phyloP scores from a whole-genome alignment of 2,888 invertebrate species.

The Spodoptera littoralis region DNA sequence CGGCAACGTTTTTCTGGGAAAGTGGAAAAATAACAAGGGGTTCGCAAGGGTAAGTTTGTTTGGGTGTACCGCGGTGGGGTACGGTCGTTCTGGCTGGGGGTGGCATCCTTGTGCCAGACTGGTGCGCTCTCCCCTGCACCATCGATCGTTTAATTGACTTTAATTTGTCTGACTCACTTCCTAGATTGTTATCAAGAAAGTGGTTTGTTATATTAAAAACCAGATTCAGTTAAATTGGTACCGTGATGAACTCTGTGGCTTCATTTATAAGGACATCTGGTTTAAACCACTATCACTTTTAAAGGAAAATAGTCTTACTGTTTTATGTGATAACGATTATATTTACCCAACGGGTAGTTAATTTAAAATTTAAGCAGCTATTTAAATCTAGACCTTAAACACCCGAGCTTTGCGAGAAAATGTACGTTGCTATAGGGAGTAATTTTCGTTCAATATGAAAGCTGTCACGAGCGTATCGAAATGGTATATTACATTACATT shows the following conservation, averaged over 20 bases:
- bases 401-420: slow-evolving; percentile 15
- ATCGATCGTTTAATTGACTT: slow-evolving; percentile 79
- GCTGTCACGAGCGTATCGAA: background rate
- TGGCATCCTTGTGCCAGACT: slow-evolving; percentile 70
- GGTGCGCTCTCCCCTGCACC: slow-evolving; percentile 66
- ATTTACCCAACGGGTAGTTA: background rate
- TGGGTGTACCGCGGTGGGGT: slow-evolving; percentile 61
- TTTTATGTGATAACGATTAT: background rate
- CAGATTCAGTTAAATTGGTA: slow-evolving; percentile 17
- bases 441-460: slow-evolving; percentile 24
- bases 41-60: slow-evolving; percentile 67
- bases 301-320: too few relatives aligned
- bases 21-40: slow-evolving; percentile 53
- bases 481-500: slow-evolving; percentile 9
- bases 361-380: slow-evolving; percentile 4
- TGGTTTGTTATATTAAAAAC: slow-evolving; percentile 9
- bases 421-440: slow-evolving; percentile 28
- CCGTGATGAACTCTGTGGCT: slow-evolving; percentile 6
- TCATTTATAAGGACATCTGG: slow-evolving; percentile 1
- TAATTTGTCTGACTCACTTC: slow-evolving; percentile 73
- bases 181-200: slow-evolving; percentile 48
- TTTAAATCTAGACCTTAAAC: slow-evolving; percentile 4
- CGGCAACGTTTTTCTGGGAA: slow-evolving; percentile 56
- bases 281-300: background rate
- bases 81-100: slow-evolving; percentile 53